phyloP scores from a whole-genome alignment of 2,888 invertebrate species.

The Lacanobia wlatinum region DNA sequence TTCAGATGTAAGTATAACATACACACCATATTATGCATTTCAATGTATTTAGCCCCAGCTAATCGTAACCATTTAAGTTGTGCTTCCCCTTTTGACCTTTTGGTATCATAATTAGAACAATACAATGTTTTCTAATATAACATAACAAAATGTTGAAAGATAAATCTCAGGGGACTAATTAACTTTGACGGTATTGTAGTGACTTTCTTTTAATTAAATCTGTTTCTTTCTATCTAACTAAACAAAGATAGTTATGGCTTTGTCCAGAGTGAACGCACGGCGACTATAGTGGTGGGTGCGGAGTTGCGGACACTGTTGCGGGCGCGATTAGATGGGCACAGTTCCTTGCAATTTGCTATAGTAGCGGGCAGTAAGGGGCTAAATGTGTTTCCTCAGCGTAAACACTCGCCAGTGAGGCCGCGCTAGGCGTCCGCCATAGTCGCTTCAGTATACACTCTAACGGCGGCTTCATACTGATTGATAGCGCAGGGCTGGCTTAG shows the following conservation, averaged over 20 bases:
- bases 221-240: no score
- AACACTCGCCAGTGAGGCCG: background rate
- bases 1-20: constrained; percentile 84
- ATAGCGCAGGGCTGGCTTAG: no score
- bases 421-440: no score
- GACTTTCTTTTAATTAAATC: no score
- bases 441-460: no score
- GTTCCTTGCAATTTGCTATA: no score
- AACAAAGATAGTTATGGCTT: background rate
- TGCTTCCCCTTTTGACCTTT: background rate
- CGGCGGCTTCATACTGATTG: no score
- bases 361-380: background rate
- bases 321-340: background rate
- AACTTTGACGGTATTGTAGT: background rate
- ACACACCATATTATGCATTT: background rate
- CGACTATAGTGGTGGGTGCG: background rate
- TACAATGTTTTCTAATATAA: background rate
- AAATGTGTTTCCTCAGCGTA: background rate
- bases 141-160: background rate
- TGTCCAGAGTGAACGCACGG: background rate
- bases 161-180: background rate
- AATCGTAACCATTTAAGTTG: background rate
- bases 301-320: background rate
- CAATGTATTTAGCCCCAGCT: no score
- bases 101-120: constrained; percentile 1